Conservation (phyloP, 2,888 invertebrate genomes). For the Melanophora roralis region DNA sequence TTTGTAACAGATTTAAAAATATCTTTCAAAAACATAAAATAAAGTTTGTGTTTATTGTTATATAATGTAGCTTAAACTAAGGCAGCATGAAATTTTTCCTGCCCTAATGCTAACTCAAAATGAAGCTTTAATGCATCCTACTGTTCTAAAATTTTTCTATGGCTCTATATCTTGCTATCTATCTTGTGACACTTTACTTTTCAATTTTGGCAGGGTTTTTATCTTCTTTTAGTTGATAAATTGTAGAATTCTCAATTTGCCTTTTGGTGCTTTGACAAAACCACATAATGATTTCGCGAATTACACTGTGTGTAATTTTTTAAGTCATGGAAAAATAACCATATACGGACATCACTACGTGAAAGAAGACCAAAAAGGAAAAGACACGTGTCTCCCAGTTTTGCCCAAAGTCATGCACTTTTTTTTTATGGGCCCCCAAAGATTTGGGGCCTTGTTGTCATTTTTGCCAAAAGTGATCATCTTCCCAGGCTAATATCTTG, state of each 20-base stretch:
- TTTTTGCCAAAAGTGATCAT: too few species aligned
- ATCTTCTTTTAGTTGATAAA: not conserved
- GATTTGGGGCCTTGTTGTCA: too few species aligned
- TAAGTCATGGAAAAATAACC: too few species aligned
- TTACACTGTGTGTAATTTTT: too few species aligned
- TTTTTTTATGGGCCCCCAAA: too few species aligned
- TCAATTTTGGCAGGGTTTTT: not conserved
- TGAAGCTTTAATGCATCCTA: not conserved
- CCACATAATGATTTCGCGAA: not conserved
- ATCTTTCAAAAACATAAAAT: not conserved
- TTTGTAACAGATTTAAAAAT: not conserved
- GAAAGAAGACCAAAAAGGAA: too few species aligned
- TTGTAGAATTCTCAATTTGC: not conserved
- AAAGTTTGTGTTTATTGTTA: not conserved
- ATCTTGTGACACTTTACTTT: not conserved
- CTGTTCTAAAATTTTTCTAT: not conserved
- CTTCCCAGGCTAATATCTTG: too few species aligned
- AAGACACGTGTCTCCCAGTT: too few species aligned
- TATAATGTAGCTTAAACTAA: not conserved
- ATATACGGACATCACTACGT: too few species aligned
- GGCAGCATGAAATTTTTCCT: not conserved
- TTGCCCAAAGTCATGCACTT: too few species aligned
- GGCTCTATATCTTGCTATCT: not conserved
- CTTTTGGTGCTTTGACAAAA: not conserved
- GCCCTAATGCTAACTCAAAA: not conserved